A percentile compares a stretch with the other conserved stretches of the same genome.
phyloP scores from a whole-genome alignment of 2,113 vertebrate genomes.

The Phocoena phocoena region DNA sequence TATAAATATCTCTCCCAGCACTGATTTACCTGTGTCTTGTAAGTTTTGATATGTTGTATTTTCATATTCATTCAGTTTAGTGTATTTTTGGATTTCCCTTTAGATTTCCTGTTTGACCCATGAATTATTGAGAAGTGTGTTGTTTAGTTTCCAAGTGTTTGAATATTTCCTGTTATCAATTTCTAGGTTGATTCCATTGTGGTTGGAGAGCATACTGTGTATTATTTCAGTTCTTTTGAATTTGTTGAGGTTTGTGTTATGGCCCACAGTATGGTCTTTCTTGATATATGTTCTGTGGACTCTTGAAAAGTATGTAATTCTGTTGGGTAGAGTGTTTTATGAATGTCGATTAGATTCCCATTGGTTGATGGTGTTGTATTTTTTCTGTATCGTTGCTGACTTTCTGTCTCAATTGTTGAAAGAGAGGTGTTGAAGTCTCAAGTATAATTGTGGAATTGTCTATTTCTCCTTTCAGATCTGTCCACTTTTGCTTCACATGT shows the following conservation, averaged over 20 bases:
- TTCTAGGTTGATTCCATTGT: conserved; percentile 3
- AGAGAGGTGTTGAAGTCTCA: not conserved
- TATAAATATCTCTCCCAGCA: not conserved
- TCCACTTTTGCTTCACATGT: not conserved
- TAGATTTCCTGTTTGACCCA: not conserved
- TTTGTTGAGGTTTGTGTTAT: conserved; percentile 12
- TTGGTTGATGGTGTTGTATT: not conserved
- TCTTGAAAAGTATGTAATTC: not conserved
- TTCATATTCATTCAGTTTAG: not conserved
- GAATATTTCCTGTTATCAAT: not conserved
- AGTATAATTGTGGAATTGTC: not conserved
- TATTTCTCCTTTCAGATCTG: not conserved
- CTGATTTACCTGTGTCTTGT: not conserved
- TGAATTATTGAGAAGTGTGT: conserved; percentile 4
- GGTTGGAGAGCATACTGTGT: not conserved
- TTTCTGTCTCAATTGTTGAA: not conserved
- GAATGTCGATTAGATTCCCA: not conserved
- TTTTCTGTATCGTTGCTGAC: not conserved
- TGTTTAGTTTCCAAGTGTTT: not conserved
- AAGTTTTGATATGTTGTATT: not conserved
- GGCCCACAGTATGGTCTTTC: not conserved
- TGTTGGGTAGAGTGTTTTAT: not conserved
- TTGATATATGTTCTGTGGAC: not conserved
- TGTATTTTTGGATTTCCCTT: not conserved
- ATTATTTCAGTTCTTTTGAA: conserved; percentile 15